Evolutionary conservation across 1,140 invertebrate genomes (phyloP).

Genomic region (Saxidomus purpurata): DNA sequence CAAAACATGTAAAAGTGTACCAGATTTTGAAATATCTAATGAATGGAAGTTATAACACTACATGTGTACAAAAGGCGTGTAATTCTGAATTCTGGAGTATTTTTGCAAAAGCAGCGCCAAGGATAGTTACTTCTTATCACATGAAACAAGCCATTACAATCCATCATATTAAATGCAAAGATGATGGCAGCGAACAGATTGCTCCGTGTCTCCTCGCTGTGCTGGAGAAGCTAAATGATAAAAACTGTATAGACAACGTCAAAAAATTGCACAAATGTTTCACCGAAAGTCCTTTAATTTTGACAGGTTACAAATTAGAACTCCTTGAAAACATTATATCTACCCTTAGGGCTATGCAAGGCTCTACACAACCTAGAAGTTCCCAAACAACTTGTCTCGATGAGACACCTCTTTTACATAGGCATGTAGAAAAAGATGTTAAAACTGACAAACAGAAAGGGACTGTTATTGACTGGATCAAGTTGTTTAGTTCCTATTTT

Average conservation of each 20-base stretch:
- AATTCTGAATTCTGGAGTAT: neutral
- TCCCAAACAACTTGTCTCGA: neutral
- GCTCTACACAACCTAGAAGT: neutral
- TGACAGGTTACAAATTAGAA: neutral
- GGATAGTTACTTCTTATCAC: neutral
- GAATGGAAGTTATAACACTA: neutral
- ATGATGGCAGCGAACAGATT: neutral
- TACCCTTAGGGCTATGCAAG: neutral
- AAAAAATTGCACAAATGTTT: neutral
- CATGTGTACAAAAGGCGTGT: neutral
- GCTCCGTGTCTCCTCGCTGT: neutral
- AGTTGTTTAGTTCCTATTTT: neutral
- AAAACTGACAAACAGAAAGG: neutral
- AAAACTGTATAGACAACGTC: neutral
- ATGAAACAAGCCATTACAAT: neutral
- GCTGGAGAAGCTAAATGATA: neutral
- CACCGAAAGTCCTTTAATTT: neutral
- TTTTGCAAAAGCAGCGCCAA: neutral
- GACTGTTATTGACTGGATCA: neutral
- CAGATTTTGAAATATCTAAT: neutral
- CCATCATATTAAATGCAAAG: neutral
- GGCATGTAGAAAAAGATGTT: neutral
- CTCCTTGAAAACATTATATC: neutral
- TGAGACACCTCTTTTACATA: neutral
- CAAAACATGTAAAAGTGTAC: neutral